Conservation (phyloP, 2,888 invertebrate species). For the Cryptosula pallasiana region DNA sequence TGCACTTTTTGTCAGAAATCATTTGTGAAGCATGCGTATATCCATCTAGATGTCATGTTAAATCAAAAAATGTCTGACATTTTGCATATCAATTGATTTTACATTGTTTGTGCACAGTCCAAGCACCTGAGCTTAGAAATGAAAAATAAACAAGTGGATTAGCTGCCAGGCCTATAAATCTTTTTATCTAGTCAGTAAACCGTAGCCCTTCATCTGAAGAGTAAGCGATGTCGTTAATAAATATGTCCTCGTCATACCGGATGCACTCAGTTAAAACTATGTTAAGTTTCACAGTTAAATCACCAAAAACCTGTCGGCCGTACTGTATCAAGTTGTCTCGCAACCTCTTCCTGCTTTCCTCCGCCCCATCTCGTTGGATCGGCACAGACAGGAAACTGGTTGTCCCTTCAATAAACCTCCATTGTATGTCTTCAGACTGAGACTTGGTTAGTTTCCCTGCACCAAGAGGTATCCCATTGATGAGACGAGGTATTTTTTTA, state of each 20-base stretch:
- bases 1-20: too few relatives aligned
- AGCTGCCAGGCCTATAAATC: too few relatives aligned
- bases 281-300: conserved; percentile 42
- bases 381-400: conserved; percentile 42
- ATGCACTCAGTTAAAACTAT: conserved; percentile 41
- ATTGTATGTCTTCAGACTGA: conserved; percentile 37
- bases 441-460: conserved; percentile 40
- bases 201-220: conserved; percentile 39
- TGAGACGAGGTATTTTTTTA: conserved; percentile 41
- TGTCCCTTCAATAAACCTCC: conserved; percentile 44
- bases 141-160: too few relatives aligned
- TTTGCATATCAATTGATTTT: too few relatives aligned
- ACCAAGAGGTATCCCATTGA: conserved; percentile 46
- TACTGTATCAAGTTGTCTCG: conserved; percentile 38
- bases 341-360: conserved; percentile 36
- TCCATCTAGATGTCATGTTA: too few relatives aligned
- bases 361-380: conserved; percentile 40
- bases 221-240: conserved; percentile 45
- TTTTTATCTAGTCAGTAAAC: conserved; percentile 33
- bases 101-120: too few relatives aligned
- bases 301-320: conserved; percentile 41
- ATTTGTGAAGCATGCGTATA: too few relatives aligned
- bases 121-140: too few relatives aligned
- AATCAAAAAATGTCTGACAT: too few relatives aligned
- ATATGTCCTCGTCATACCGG: conserved; percentile 39